Base-by-base conservation (phyloP, 2,797 vertebrate species). In the Enteromius thamalakanensis region DNA sequence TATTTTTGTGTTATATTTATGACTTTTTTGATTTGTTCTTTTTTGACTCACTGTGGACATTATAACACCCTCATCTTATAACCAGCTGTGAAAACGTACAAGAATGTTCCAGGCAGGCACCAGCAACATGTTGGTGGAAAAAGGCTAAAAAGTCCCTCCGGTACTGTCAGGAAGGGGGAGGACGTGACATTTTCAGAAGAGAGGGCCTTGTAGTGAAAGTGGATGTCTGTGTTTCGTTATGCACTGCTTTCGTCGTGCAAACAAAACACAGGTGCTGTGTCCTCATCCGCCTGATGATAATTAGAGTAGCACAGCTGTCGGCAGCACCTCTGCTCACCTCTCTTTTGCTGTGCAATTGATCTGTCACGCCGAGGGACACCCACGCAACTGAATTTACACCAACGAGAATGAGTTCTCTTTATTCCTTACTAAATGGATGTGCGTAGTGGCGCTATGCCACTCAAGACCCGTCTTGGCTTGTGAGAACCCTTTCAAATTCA, bases 301-400 rank as follows among this genome's bases (percentile, higher is more conserved):
- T 93, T 90, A 91, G 88, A 86, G 71, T 29, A 85, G 42, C 88
- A 83, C 92, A 92, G 90, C 93, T 95, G 92, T 90, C 21, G 49
- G 72, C 71, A n/a, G 76, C 64, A 67, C 70, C 86, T 83, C 87
- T 17, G 76, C 86, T 89, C 89, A 92, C 90, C 89, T 88, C 81
- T 84, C 62, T 85, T 86, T 80, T 88, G 81, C 86, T 79, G 74
- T 79, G 65, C 77, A 81, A 89, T 90, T 89, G 89, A 91, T 92
- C 89, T 75, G 82, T 76, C 84, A 87, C 78, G 51, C 62, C 68
- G 47, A 84, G 51, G 6, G 70, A 80, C 26, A 23, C 32, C 17
- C 9, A 21, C 40, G 34, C 65, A 55, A 81, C 74, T 81, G 81
- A 82, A 86, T 91, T 87, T 86, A 89, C 86, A 88, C 82, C 65